These are phyloP conservation scores for Stratiomys singularior DNA, from an alignment of 2,888 invertebrate genomes.

Conservation along the genomic window DNA sequence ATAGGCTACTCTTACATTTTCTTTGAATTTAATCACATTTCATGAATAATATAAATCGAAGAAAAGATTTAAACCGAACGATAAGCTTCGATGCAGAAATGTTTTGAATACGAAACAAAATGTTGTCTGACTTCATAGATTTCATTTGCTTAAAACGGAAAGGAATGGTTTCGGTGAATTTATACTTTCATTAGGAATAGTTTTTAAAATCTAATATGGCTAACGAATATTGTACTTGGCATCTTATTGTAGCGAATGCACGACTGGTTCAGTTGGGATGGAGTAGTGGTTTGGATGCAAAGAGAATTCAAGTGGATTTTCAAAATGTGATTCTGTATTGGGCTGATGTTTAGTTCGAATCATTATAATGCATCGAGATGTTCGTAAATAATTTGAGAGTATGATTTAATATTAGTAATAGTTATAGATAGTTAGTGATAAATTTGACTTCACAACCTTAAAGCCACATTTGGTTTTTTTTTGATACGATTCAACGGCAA, in stretches of 20 bases:
- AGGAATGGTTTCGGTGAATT: conserved; percentile 16
- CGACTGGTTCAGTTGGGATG: neutral
- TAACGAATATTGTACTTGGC: conserved; percentile 13
- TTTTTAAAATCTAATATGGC: conserved; percentile 33
- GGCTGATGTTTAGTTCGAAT: too few species aligned
- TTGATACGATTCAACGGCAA: too few species aligned
- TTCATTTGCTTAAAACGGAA: neutral
- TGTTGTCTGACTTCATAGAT: conserved; percentile 7
- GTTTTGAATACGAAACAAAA: neutral
- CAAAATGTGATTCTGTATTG: too few species aligned
- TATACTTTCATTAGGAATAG: neutral
- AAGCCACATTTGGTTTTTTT: too few species aligned
- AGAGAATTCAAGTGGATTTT: too few species aligned
- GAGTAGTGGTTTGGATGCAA: too few species aligned
- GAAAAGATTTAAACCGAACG: neutral
- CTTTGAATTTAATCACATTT: conserved; percentile 22
- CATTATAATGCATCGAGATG: too few species aligned
- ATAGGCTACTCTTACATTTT: neutral
- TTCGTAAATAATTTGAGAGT: too few species aligned
- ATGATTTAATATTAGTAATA: too few species aligned
- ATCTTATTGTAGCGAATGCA: conserved; percentile 7
- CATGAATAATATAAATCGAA: neutral
- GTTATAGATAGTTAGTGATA: too few species aligned
- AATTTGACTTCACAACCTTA: too few species aligned
- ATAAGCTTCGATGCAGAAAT: neutral